These are phyloP conservation scores for Cryptophagus acutangulus DNA, from an alignment of 2,888 invertebrate species.

Conservation along the genomic window DNA sequence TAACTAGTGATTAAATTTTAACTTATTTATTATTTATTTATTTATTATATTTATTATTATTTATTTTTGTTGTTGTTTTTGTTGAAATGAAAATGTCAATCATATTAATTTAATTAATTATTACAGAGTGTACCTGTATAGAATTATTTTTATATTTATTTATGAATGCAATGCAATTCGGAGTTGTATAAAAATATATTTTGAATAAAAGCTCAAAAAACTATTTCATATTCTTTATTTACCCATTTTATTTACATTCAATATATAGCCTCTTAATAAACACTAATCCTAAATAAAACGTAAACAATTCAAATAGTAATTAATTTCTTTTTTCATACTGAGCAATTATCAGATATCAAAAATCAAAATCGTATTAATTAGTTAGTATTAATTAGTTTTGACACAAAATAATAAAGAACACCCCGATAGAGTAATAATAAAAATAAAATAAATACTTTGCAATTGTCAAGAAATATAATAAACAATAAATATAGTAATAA, in stretches of 20 bases:
- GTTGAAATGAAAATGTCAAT: constrained; percentile 11
- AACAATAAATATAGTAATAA: constrained; percentile 4
- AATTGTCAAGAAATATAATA: too few relatives aligned
- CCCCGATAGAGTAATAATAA: too few relatives aligned
- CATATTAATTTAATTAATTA: constrained; percentile 16
- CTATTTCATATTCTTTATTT: constrained; percentile 16
- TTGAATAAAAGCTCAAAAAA: background rate
- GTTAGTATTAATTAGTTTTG: too few relatives aligned
- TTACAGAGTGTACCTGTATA: constrained; percentile 35
- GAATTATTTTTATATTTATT: too few relatives aligned
- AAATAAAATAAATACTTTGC: too few relatives aligned
- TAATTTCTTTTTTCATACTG: constrained; percentile 15
- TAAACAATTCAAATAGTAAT: constrained; percentile 6
- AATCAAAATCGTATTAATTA: background rate
- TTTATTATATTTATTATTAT: constrained; percentile 26
- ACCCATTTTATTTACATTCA: constrained; percentile 29
- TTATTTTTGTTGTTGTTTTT: too few relatives aligned
- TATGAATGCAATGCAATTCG: too few relatives aligned
- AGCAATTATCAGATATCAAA: constrained; percentile 17
- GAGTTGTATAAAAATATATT: too few relatives aligned
- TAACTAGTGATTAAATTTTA: constrained; percentile 14
- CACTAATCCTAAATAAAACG: constrained; percentile 19
- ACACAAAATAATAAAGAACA: too few relatives aligned
- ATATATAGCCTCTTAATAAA: constrained; percentile 25
- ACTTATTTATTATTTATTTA: constrained; percentile 26